Base-by-base conservation (phyloP, 2,113 vertebrate genomes). In the Nyctereutes procyonoides region DNA sequence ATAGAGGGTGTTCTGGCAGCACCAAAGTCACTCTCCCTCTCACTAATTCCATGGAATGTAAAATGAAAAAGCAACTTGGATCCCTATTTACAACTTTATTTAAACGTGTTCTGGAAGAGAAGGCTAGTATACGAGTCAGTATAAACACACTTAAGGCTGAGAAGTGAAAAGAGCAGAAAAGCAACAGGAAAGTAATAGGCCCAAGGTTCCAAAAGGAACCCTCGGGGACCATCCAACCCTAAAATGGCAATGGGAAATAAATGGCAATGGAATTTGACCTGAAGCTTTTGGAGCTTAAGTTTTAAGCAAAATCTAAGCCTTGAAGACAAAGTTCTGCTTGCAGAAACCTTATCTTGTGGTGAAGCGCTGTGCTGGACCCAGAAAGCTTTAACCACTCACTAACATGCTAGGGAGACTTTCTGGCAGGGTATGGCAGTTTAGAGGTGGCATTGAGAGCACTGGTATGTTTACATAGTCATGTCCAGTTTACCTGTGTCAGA, bases 401-500 rank as follows among this genome's bases (percentile, higher is more conserved):
- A 92, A 94, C 71, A 85, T 14, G 14, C n/a, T 32, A 60, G 38
- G 92, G 83, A 96, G 58, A 94, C 35, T 84, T 85, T 95, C 87
- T 77, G 92, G 89, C 74, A 90, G 62, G 32, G 9, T n/a, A 65
- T 43, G 87, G 92, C 60, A 73, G 56, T 82, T 81, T 60, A 11
- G 69, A 95, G 55, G 87, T 3, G 2, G 19, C 92, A 38, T 67
- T 26, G 83, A 96, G 88, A 92, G 80, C 26, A 28, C 67, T 56
- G 80, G 8, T 53, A 24, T 96, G 84, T 97, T 97, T 96, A 48
- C 17, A 55, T 16, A 96, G 89, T 96, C 96, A 65, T 65, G 90
- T 96, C 97, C 87, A 93, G 97, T 81, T 98, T 92, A 96, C 97
- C 96, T 97, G 87, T 82, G 97, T 90, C 87, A 88, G 96, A 92